These are phyloP conservation scores for Stegana nigrithorax DNA, from an alignment of 2,888 invertebrate genomes.

Conservation along the genomic window DNA sequence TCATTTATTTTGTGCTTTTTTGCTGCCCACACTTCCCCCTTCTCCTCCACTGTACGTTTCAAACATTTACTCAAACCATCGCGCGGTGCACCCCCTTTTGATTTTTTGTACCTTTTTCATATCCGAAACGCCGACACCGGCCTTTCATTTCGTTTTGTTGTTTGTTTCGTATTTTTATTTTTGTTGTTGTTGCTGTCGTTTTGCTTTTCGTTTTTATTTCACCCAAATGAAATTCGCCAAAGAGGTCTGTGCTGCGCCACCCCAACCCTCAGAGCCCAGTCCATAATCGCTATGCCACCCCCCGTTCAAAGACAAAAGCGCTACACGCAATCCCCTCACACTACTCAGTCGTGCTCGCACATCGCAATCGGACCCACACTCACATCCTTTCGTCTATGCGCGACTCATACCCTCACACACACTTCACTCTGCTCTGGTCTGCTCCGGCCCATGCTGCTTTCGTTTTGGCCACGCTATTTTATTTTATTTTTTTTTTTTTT, in stretches of 20 bases:
- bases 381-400: not conserved
- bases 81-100: conserved; percentile 34
- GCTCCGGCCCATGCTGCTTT: conserved; percentile 3
- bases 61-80: not conserved
- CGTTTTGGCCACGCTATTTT: not conserved
- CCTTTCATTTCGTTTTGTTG: not conserved
- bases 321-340: conserved; percentile 25
- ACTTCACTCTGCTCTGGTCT: not conserved
- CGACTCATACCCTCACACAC: not conserved
- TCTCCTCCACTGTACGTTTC: not conserved
- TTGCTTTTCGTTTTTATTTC: conserved; percentile 2
- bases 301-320: conserved; percentile 34
- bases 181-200: not conserved
- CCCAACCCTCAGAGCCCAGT: not conserved
- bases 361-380: conserved; percentile 7
- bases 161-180: not conserved
- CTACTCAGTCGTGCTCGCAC: conserved; percentile 10
- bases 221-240: conserved; percentile 12
- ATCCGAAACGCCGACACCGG: conserved; percentile 64
- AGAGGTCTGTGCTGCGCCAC: conserved; percentile 3
- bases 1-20: conserved; percentile 52
- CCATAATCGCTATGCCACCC: not conserved
- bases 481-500: conserved; percentile 22
- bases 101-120: conserved; percentile 60
- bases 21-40: conserved; percentile 19